Percentiles rank a stretch among this genome's conserved stretches.
Evolutionary conservation across 1,140 invertebrate genomes (phyloP).

Genomic region (Heliconius hermathena): DNA sequence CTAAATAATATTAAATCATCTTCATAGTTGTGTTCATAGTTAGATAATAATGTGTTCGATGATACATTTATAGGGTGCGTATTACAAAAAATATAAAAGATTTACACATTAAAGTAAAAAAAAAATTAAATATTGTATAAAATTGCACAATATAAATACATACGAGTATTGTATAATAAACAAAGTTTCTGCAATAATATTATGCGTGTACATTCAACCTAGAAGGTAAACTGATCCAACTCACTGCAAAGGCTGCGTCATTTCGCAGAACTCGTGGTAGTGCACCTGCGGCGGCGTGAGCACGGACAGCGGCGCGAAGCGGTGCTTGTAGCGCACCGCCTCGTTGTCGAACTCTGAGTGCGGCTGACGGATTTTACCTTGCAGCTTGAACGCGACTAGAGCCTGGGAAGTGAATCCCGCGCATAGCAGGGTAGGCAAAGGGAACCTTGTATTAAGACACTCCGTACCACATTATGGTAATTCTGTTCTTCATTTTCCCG

Average conservation of each 20-base stretch:
- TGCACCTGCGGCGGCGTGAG: conserved; percentile 95
- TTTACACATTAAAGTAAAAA: too few species aligned
- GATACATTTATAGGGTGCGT: too few species aligned
- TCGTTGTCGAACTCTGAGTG: conserved; percentile 95
- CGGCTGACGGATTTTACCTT: conserved; percentile 88
- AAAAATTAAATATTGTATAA: too few species aligned
- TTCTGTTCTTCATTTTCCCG: neutral
- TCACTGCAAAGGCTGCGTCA: conserved; percentile 82
- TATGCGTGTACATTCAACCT: too few species aligned
- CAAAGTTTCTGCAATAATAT: too few species aligned
- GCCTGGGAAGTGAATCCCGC: conserved; percentile 58
- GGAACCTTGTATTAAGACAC: neutral
- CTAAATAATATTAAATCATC: too few species aligned
- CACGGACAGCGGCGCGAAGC: conserved; percentile 93
- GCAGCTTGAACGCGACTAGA: conserved; percentile 81
- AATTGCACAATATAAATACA: too few species aligned
- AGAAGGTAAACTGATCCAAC: conserved; percentile 24
- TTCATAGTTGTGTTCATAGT: too few species aligned
- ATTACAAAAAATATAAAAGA: too few species aligned
- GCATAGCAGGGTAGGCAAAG: neutral
- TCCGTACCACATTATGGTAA: neutral
- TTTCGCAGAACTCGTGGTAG: conserved; percentile 89
- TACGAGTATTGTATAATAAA: too few species aligned
- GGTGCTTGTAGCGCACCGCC: conserved; percentile 95
- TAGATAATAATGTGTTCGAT: too few species aligned